These are phyloP conservation scores for Eristalis intricaria DNA, from an alignment of 2,888 invertebrate species.

Conservation along the genomic window DNA sequence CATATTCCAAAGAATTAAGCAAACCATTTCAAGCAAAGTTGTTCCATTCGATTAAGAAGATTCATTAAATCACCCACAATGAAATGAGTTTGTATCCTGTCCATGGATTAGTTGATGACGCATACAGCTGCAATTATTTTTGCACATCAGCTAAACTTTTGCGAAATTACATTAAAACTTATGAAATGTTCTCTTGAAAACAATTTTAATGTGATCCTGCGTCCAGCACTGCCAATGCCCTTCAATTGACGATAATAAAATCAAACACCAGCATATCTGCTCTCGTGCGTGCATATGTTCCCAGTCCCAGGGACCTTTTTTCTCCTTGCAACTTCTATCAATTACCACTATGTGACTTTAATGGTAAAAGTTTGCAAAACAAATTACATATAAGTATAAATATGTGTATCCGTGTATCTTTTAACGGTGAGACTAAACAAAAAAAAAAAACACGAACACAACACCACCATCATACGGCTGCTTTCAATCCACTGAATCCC, in stretches of 20 bases:
- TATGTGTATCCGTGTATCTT: conserved; percentile 31
- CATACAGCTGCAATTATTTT: background rate
- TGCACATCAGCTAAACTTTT: conserved; percentile 13
- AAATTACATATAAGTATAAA: conserved; percentile 44
- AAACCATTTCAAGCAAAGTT: background rate
- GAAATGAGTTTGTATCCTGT: background rate
- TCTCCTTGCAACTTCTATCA: conserved; percentile 60
- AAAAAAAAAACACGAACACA: background rate
- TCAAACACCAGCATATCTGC: conserved; percentile 24
- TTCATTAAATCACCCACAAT: background rate
- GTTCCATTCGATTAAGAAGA: background rate
- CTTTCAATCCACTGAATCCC: conserved; percentile 32
- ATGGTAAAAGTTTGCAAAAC: conserved; percentile 58
- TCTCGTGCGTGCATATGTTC: background rate
- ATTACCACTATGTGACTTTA: conserved; percentile 68
- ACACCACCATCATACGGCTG: conserved; percentile 16
- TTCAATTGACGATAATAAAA: conserved; percentile 44
- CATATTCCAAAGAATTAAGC: background rate
- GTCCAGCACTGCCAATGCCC: background rate
- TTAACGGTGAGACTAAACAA: background rate
- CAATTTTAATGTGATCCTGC: conserved; percentile 13
- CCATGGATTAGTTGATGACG: background rate
- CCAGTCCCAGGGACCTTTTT: background rate
- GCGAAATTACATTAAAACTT: conserved; percentile 37
- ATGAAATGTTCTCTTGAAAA: conserved; percentile 30